Evolutionary conservation across 2,797 vertebrate genomes (phyloP).

Genomic region (Tragelaphus oryx): DNA sequence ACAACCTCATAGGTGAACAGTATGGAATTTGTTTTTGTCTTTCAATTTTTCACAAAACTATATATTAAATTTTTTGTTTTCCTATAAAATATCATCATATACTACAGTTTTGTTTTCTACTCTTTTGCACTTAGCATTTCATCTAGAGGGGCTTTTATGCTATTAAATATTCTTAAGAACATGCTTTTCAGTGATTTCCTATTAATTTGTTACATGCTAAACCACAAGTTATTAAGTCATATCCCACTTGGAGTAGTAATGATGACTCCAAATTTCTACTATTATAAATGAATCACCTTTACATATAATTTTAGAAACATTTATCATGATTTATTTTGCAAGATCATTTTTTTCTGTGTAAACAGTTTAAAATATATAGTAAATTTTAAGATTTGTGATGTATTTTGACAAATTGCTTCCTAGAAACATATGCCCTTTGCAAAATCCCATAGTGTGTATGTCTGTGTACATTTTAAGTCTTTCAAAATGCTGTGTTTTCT

Average conservation of each 20-base stretch:
- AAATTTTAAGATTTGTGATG: not conserved
- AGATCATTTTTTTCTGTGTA: not conserved
- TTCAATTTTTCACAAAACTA: not conserved
- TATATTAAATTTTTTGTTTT: not conserved
- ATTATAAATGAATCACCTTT: not conserved
- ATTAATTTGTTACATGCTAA: not conserved
- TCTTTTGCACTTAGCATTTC: not conserved
- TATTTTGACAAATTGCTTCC: not conserved
- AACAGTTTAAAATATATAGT: not conserved
- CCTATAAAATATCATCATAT: not conserved
- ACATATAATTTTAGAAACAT: not conserved
- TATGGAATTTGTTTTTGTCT: not conserved
- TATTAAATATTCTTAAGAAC: not conserved
- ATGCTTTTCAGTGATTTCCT: not conserved
- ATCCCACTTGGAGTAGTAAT: not conserved
- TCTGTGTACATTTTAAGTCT: not conserved
- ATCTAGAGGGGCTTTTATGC: not conserved
- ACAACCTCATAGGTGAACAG: not conserved
- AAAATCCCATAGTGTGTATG: not conserved
- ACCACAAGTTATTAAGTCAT: not conserved
- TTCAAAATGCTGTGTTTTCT: not conserved
- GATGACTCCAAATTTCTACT: not conserved
- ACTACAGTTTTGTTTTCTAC: not conserved
- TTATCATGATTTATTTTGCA: not conserved
- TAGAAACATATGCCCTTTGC: not conserved